A percentile compares a stretch with the other conserved stretches of the same genome.
Evolutionary conservation across 2,888 invertebrate species (phyloP).

Genomic region (Eupithecia subfuscata): DNA sequence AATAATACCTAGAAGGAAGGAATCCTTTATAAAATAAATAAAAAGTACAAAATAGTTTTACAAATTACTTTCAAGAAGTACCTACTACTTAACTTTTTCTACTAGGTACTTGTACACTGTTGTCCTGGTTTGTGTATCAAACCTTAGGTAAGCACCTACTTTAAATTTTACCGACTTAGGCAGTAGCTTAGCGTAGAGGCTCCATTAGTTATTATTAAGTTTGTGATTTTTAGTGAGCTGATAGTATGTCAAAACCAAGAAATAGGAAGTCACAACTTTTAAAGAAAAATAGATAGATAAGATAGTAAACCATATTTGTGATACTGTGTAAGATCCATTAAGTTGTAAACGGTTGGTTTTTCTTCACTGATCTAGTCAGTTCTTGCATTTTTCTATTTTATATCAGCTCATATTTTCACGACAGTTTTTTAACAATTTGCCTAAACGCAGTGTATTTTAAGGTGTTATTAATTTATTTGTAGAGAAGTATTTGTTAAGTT

Average conservation of each 20-base stretch:
- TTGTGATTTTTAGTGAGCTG: constrained; percentile 36
- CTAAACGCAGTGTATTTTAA: neutral
- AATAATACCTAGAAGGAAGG: neutral
- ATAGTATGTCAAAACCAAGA: neutral
- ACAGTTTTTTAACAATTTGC: neutral
- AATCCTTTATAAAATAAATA: constrained; percentile 24
- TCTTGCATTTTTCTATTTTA: neutral
- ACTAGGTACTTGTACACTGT: neutral
- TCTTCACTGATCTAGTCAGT: constrained; percentile 9
- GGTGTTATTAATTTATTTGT: constrained; percentile 25
- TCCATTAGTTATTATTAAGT: constrained; percentile 14
- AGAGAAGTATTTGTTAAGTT: neutral
- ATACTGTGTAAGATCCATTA: neutral
- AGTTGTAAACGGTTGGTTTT: neutral
- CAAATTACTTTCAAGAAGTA: neutral
- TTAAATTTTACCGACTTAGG: neutral
- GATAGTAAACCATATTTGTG: neutral
- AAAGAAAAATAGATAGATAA: neutral
- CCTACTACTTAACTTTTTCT: neutral
- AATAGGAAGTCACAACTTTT: neutral
- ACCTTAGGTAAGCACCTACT: neutral
- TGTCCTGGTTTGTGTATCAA: neutral
- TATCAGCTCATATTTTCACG: neutral
- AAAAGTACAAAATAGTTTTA: constrained; percentile 43
- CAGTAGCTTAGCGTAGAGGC: constrained; percentile 19